Percentiles rank a stretch among this genome's conserved stretches.
phyloP scores from a whole-genome alignment of 1,140 invertebrate species.

The Globodera rostochiensis region DNA sequence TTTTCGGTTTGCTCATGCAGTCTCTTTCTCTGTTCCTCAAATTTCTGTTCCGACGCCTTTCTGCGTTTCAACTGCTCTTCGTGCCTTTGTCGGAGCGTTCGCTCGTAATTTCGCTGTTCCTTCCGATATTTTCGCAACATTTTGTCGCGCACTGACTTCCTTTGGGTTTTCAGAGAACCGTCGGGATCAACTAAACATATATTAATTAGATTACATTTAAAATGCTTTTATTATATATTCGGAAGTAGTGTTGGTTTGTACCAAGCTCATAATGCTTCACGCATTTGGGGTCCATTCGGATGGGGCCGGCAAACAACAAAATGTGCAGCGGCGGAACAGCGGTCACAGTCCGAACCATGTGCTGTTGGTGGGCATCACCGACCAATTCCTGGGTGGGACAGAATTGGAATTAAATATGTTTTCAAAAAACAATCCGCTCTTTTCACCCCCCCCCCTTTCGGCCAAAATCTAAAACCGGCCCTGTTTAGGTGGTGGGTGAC shows the following conservation, averaged over 20 bases:
- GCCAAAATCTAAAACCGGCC: too few species aligned
- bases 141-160: background rate
- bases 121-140: constrained; percentile 5
- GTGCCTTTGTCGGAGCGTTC: background rate
- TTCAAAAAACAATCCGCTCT: constrained; percentile 18
- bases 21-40: background rate
- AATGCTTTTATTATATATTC: background rate
- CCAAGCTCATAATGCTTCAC: constrained; percentile 52
- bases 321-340: constrained; percentile 52
- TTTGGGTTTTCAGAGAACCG: background rate
- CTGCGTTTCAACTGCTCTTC: background rate
- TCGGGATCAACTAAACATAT: constrained; percentile 14
- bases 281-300: constrained; percentile 39
- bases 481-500: background rate
- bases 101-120: constrained; percentile 5
- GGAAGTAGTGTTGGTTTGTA: constrained; percentile 16
- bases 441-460: constrained; percentile 33
- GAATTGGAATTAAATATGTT: constrained; percentile 13
- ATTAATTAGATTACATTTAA: constrained; percentile 4
- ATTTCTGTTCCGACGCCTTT: background rate
- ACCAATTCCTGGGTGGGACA: constrained; percentile 35
- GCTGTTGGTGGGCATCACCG: constrained; percentile 11
- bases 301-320: constrained; percentile 58
- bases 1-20: background rate
- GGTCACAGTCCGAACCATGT: constrained; percentile 56